Conservation (phyloP, 37 sponge, comb jelly and placozoan species). For the Spongilla lacustris region DNA sequence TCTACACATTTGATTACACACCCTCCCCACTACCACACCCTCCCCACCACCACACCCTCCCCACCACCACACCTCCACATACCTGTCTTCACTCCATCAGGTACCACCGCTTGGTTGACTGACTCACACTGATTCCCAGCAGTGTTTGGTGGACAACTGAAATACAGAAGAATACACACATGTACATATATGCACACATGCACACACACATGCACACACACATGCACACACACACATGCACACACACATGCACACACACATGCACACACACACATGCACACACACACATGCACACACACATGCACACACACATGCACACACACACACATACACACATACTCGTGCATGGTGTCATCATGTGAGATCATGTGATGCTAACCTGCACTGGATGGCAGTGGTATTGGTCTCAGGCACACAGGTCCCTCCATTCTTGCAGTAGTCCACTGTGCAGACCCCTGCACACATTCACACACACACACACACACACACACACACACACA, state of each 20-base stretch:
- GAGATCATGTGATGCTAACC: not conserved
- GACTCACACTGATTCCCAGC: not conserved
- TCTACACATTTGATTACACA: too few species aligned
- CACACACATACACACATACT: not conserved
- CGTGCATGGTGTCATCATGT: not conserved
- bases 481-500: not conserved
- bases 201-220: constrained; percentile 62
- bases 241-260: constrained; percentile 49
- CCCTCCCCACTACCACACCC: too few species aligned
- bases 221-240: constrained; percentile 53
- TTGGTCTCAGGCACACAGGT: constrained; percentile 10
- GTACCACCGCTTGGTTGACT: not conserved
- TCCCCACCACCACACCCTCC: too few species aligned
- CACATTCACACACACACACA: not conserved
- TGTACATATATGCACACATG: too few species aligned
- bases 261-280: constrained; percentile 45
- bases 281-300: constrained; percentile 24
- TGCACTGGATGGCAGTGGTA: not conserved
- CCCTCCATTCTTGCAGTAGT: constrained; percentile 33
- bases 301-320: constrained; percentile 14
- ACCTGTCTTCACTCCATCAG: not conserved
- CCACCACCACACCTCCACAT: not conserved
- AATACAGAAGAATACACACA: too few species aligned
- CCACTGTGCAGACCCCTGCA: not conserved
- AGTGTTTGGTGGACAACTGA: constrained; percentile 17